These are phyloP conservation scores for Drosophila athabasca DNA, from an alignment of 1,140 invertebrate species.

Conservation along the genomic window DNA sequence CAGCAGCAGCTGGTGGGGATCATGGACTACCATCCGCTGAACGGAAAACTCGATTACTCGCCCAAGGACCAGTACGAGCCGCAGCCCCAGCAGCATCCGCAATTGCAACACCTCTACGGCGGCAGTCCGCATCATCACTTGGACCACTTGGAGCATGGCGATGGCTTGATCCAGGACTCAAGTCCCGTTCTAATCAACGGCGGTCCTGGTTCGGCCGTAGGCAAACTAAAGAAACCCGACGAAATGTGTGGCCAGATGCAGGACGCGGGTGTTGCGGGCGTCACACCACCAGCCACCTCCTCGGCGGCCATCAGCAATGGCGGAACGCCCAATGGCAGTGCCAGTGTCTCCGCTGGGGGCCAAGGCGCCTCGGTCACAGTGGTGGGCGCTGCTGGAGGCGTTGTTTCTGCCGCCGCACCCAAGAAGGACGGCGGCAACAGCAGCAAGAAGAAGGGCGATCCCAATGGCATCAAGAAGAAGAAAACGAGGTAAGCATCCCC, in stretches of 20 bases:
- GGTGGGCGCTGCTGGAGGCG: slow-evolving; percentile 25
- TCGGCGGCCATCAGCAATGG: slow-evolving; percentile 26
- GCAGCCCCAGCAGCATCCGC: slow-evolving; percentile 55
- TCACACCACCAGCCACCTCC: slow-evolving; percentile 15
- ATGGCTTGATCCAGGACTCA: slow-evolving; percentile 53
- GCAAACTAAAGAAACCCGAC: slow-evolving; percentile 72
- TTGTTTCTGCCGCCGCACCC: slow-evolving; percentile 30
- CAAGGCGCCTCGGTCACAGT: slow-evolving; percentile 14
- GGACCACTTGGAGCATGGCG: slow-evolving; percentile 49
- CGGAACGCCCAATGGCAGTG: slow-evolving; percentile 42
- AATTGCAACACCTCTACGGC: slow-evolving; percentile 64
- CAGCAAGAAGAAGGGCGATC: slow-evolving; percentile 93
- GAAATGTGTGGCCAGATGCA: slow-evolving; percentile 68
- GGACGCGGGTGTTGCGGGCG: slow-evolving; percentile 10
- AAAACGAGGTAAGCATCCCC: slow-evolving; percentile 91
- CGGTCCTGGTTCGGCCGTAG: slow-evolving; percentile 23
- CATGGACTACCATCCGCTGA: slow-evolving; percentile 74
- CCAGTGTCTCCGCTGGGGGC: slow-evolving; percentile 12
- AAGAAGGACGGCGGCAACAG: slow-evolving; percentile 86
- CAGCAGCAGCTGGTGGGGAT: slow-evolving; percentile 70
- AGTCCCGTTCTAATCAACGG: slow-evolving; percentile 50
- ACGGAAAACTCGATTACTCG: slow-evolving; percentile 78
- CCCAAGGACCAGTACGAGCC: slow-evolving; percentile 75
- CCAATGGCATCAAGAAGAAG: slow-evolving; percentile 95
- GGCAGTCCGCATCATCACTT: slow-evolving; percentile 67